These are phyloP conservation scores for Aldrovandia affinis DNA, from an alignment of 2,797 vertebrate species.

Conservation along the genomic window DNA sequence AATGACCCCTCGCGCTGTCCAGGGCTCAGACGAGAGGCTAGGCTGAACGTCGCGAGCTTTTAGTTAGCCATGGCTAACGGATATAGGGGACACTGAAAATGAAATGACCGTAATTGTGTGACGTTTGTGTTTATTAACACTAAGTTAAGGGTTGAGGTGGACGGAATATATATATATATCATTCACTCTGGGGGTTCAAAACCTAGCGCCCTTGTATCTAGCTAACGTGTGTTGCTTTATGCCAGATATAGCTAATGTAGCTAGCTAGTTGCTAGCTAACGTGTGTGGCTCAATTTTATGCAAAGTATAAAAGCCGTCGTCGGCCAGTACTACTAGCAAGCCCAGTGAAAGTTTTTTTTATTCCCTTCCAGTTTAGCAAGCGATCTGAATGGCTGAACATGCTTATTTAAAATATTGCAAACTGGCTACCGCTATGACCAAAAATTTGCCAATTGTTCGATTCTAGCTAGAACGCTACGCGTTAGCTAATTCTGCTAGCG, in stretches of 20 bases:
- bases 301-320: background rate
- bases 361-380: background rate
- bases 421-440: background rate
- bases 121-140: background rate
- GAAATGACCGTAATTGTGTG: background rate
- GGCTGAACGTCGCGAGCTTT: background rate
- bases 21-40: slow-evolving; percentile 30
- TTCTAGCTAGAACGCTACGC: too few relatives aligned
- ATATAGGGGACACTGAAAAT: slow-evolving; percentile 12
- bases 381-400: background rate
- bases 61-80: slow-evolving; percentile 9
- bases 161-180: background rate
- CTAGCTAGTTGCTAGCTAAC: background rate
- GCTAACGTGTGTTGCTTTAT: background rate
- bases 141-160: background rate
- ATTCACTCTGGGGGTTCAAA: background rate
- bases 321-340: background rate
- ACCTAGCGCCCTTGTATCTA: background rate
- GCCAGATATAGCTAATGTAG: background rate
- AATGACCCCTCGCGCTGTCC: slow-evolving; percentile 72
- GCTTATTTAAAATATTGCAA: background rate
- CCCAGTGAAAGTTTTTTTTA: background rate
- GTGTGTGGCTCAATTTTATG: background rate
- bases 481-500: too few relatives aligned
- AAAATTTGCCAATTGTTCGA: background rate